Base-by-base conservation (phyloP, 1,140 invertebrate genomes). In the Parasteatoda tepidariorum region DNA sequence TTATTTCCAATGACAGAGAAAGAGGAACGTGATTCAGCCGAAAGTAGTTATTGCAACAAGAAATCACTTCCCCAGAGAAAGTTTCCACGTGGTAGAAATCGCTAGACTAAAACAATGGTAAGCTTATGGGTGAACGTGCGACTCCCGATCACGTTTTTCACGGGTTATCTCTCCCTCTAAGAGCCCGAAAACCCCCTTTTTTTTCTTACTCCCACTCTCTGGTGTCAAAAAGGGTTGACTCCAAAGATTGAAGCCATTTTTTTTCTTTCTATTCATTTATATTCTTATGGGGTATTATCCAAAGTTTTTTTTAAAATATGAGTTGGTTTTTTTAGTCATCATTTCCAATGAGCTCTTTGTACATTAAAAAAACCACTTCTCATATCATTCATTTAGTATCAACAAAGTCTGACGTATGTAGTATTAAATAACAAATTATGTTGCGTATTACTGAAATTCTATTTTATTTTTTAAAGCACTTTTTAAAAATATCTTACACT, bases 161-260 rank as follows among this genome's bases (percentile, higher is more conserved):
- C 73, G 73, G 73, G 57, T 54, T 75, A 75, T 75, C 73, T 75
- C 55, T 61, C 57, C 57, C 30, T 61, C 55, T 26, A 30, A 61
- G 24, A 31, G 55, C 38, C 38, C 11, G 6, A 59, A 48, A 34
- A 59, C 22, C 38, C 24, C 15, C 54, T 55, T 54, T 57, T 26
- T 22, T n/a, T 18, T 31, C 15, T 18, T 15, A 0, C n/a, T 11
- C 11, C 0, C 28, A 6, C 24, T 11, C 5, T 64, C 13, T 0
- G 11, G 26, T 64, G 26, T 24, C 18, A 2, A 2, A 59, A n/a
- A n/a, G 33, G 22, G 28, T 15, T 38, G 31, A 24, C 38, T 28
- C 62, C 54, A 75, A 41, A 34, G 73, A 57, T 75, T 75, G 62
- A n/a, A 75, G 62, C 73, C 48, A 33, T 61, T 75, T 62, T 54